Base-by-base conservation (phyloP, 2,113 vertebrate genomes). In the Macroglossus sobrinus region DNA sequence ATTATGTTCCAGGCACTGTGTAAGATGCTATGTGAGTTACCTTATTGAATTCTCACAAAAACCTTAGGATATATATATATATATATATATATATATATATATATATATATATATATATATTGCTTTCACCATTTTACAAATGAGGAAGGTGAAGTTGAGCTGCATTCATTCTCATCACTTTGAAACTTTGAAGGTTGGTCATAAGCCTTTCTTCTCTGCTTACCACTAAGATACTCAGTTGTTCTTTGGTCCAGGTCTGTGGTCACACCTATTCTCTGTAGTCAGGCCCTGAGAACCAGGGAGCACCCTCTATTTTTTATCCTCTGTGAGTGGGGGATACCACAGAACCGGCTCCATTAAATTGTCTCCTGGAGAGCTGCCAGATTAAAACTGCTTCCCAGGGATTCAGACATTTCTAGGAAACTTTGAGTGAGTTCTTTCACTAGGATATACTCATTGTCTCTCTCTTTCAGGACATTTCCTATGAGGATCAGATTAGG, bases 401-500 rank as follows among this genome's bases (percentile, higher is more conserved):
- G 63, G 64, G 61, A 81, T 69, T 35, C 69, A 38, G 68, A 59
- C 68, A 72, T 94, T 92, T 72, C 79, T 40, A 5, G 88, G 74
- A 92, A 90, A 1, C 38, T 94, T 76, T 59, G 84, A 86, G 75
- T 18, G 45, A 89, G 92, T 95, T 78, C 84, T 87, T 95, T 95
- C 89, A 59, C 87, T 79, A 89, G 68, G 88, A 76, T 64, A n/a
- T 13, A 38, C 68, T 89, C 78, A 53, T 45, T 30, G 26, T 91
- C 55, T 91, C 53, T 93, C 38, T 92, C 61, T 80, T 92, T 96
- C 50, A 94, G 79, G 68, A 86, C 74, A 72, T 86, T 92, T 96
- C 63, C 91, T 78, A 72, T 74, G 80, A 93, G 79, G 92, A 88
- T 93, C 55, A 69, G 86, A 91, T 72, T 76, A 85, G 63, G 78